phyloP scores from a whole-genome alignment of 2,888 invertebrate species.

The Pollenia angustigena region DNA sequence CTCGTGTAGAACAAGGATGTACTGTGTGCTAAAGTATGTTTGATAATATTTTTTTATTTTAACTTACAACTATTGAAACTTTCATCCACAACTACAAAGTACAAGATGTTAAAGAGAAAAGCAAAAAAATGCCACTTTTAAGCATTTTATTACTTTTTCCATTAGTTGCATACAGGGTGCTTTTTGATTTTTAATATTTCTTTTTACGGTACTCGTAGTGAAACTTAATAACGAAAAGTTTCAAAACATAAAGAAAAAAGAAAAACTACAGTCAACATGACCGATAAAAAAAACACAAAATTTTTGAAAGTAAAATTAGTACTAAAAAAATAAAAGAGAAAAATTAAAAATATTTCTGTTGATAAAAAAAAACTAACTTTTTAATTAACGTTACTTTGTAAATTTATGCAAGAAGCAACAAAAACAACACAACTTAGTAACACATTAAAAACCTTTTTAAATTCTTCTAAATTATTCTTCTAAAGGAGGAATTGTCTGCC shows the following conservation, averaged over 20 bases:
- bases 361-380: conserved; percentile 40
- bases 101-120: conserved; percentile 5
- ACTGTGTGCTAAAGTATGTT: neutral
- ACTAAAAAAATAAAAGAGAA: conserved; percentile 24
- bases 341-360: neutral
- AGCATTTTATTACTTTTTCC: conserved; percentile 52
- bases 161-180: conserved; percentile 28
- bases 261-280: neutral
- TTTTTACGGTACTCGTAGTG: conserved; percentile 7
- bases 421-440: conserved; percentile 38
- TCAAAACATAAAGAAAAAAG: conserved; percentile 9
- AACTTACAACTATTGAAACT: conserved; percentile 5
- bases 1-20: neutral
- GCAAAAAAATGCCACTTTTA: conserved; percentile 26
- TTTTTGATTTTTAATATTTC: neutral
- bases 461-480: neutral
- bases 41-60: neutral
- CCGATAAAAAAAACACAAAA: conserved; percentile 30
- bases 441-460: conserved; percentile 33
- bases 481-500: neutral
- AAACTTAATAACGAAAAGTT: conserved; percentile 39
- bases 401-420: conserved; percentile 22
- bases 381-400: conserved; percentile 59
- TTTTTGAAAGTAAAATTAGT: conserved; percentile 43
- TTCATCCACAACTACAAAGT: neutral